A percentile compares a stretch with the other conserved stretches of the same genome.
Conservation (phyloP, 2,113 vertebrate genomes). For the Callionymus lyra region DNA sequence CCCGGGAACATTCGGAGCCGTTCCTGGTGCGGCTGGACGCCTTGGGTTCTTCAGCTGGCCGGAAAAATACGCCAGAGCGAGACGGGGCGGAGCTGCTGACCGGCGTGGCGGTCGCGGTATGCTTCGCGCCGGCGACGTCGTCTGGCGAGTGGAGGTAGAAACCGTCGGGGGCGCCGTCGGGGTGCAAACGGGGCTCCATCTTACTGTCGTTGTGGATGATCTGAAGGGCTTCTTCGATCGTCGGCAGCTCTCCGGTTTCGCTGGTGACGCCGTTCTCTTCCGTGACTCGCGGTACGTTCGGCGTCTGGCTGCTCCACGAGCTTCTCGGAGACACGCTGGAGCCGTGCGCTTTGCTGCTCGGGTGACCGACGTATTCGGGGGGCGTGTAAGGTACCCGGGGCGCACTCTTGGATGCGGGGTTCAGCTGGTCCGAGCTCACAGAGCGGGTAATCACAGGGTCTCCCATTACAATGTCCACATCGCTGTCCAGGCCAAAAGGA, state of each 20-base stretch:
- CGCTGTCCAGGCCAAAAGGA: constrained; percentile 88
- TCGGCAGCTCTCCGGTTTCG: constrained; percentile 74
- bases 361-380: constrained; percentile 60
- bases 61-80: constrained; percentile 60
- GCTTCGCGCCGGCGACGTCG: constrained; percentile 44
- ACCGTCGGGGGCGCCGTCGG: constrained; percentile 80
- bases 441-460: constrained; percentile 80
- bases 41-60: constrained; percentile 34
- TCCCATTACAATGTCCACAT: constrained; percentile 89
- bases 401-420: constrained; percentile 47
- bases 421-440: constrained; percentile 81
- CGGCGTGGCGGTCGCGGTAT: constrained; percentile 33
- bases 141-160: constrained; percentile 86
- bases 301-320: constrained; percentile 57
- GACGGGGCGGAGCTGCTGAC: constrained; percentile 63
- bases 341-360: constrained; percentile 42
- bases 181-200: constrained; percentile 79
- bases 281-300: constrained; percentile 35
- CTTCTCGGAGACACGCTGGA: constrained; percentile 59
- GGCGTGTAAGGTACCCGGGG: constrained; percentile 48
- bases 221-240: constrained; percentile 86
- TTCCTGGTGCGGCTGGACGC: constrained; percentile 50
- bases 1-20: constrained; percentile 64
- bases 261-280: constrained; percentile 61
- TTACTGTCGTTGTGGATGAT: constrained; percentile 83